These are phyloP conservation scores for Drosophila leontia DNA, from an alignment of 1,140 invertebrate genomes.

Conservation along the genomic window DNA sequence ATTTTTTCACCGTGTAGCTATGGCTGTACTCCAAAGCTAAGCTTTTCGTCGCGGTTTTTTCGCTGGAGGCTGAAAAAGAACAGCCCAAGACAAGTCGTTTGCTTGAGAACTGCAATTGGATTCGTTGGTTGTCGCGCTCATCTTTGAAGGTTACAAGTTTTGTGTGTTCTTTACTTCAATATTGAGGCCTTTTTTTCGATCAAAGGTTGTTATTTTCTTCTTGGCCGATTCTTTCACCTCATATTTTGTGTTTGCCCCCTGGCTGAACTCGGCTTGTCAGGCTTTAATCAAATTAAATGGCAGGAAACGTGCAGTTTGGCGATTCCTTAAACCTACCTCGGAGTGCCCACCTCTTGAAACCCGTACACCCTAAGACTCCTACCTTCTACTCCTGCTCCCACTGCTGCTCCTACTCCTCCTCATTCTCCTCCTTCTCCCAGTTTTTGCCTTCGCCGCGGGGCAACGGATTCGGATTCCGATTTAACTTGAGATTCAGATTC, in stretches of 20 bases:
- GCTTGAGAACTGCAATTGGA: slow-evolving; percentile 42
- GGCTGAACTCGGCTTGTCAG: slow-evolving; percentile 20
- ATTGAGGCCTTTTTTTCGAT: slow-evolving; percentile 21
- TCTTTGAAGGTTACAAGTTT: slow-evolving; percentile 43
- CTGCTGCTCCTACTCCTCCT: neutral
- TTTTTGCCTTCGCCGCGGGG: slow-evolving; percentile 13
- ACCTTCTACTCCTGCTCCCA: neutral
- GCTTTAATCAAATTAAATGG: slow-evolving; percentile 54
- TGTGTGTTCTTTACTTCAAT: slow-evolving; percentile 8
- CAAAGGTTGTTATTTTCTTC: slow-evolving; percentile 10
- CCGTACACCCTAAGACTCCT: neutral
- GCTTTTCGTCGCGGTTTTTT: slow-evolving; percentile 8
- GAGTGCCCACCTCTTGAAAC: neutral
- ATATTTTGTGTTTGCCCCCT: slow-evolving; percentile 16
- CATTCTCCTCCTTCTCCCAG: neutral
- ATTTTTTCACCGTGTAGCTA: neutral
- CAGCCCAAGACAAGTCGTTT: neutral
- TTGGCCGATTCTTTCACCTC: slow-evolving; percentile 9
- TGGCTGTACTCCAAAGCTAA: slow-evolving; percentile 13
- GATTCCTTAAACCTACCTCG: slow-evolving; percentile 31
- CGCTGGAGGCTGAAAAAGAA: slow-evolving; percentile 7
- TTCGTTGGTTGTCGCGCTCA: slow-evolving; percentile 34
- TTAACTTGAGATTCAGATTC: slow-evolving; percentile 33
- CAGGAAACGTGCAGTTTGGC: slow-evolving; percentile 54
- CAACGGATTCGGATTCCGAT: slow-evolving; percentile 24